A percentile compares a stretch with the other conserved stretches of the same genome.
Conservation (phyloP, 2,113 vertebrate genomes). For the Silurus meridionalis region DNA sequence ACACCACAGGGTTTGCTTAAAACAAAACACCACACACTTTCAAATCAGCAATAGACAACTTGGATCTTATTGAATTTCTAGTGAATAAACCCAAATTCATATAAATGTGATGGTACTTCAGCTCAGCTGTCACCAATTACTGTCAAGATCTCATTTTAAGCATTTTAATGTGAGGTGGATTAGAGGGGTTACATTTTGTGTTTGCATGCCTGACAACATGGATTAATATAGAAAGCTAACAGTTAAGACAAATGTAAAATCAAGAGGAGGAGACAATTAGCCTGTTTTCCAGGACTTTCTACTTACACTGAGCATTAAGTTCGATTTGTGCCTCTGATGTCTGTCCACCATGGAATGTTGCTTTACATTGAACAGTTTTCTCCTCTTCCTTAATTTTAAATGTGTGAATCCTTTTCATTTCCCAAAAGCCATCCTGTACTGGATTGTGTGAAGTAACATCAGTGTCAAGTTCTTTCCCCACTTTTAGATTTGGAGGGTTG, state of each 20-base stretch:
- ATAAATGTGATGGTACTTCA: background rate
- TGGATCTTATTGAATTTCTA: background rate
- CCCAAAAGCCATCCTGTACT: constrained; percentile 30
- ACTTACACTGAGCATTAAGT: constrained; percentile 64
- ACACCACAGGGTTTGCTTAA: background rate
- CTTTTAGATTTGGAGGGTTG: constrained; percentile 48
- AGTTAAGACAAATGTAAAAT: background rate
- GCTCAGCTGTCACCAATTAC: background rate
- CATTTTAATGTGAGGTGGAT: background rate
- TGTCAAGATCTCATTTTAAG: background rate
- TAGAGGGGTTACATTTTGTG: background rate
- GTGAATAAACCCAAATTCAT: background rate
- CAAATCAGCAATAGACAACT: background rate
- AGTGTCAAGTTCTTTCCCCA: constrained; percentile 21
- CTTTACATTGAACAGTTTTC: constrained; percentile 55
- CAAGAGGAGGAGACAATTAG: background rate
- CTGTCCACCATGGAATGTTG: constrained; percentile 52
- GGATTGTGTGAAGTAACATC: constrained; percentile 1
- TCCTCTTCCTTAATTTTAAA: constrained; percentile 58
- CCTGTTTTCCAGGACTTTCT: background rate
- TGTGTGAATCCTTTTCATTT: background rate
- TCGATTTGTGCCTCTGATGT: constrained; percentile 44
- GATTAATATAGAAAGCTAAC: background rate
- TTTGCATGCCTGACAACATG: background rate
- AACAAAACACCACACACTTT: background rate